These are phyloP conservation scores for Euspilapteryx auroguttella DNA, from an alignment of 2,888 invertebrate species.

Conservation along the genomic window DNA sequence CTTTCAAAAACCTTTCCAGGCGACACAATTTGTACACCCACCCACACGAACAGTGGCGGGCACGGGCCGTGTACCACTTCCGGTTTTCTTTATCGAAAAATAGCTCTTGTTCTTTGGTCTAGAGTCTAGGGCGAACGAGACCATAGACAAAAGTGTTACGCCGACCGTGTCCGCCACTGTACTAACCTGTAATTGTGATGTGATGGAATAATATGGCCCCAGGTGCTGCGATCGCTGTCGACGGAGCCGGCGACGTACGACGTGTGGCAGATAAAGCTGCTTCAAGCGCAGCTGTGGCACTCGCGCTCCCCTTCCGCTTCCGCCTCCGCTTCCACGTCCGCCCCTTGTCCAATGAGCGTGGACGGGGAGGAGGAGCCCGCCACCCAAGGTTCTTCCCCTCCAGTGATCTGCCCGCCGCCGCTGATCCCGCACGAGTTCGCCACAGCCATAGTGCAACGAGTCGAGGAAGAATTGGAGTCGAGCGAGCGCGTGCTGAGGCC, in stretches of 20 bases:
- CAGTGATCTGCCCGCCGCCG: too few species aligned
- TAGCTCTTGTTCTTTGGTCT: neutral
- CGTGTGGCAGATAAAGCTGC: constrained; percentile 77
- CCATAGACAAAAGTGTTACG: too few species aligned
- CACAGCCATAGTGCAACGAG: constrained; percentile 62
- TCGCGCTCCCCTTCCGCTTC: constrained; percentile 9
- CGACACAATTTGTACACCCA: too few species aligned
- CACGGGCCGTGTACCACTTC: too few species aligned
- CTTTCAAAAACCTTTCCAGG: too few species aligned
- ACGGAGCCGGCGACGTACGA: constrained; percentile 56
- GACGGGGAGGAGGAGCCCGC: too few species aligned
- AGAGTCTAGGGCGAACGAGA: neutral
- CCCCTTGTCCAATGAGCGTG: neutral
- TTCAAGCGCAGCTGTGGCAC: constrained; percentile 58
- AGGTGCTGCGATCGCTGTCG: constrained; percentile 60
- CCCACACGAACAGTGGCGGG: too few species aligned
- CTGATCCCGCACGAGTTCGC: constrained; percentile 64
- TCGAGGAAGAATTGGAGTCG: constrained; percentile 49
- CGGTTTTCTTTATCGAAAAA: too few species aligned
- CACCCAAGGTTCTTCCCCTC: too few species aligned
- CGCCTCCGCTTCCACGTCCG: neutral
- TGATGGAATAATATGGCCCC: constrained; percentile 16
- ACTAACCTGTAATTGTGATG: neutral
- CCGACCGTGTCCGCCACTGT: neutral
- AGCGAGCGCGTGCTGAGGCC: constrained; percentile 54